Evolutionary conservation across 2,888 invertebrate species (phyloP).

Genomic region (Noctuana brunneofusca): DNA sequence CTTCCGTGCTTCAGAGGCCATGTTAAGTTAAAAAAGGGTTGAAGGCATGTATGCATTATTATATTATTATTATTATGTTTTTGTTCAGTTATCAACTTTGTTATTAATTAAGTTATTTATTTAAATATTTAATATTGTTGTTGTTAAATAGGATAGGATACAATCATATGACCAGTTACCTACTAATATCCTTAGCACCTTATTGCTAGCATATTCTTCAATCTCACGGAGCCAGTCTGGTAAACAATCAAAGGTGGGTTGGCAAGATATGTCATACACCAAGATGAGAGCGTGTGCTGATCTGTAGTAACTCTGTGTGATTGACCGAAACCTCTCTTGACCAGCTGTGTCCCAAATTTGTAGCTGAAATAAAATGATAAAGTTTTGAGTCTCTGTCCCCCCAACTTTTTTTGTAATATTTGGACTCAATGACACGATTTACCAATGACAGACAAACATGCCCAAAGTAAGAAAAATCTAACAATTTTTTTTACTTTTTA

Average conservation of each 20-base stretch:
- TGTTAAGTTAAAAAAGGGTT: no score
- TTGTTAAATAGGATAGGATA: neutral
- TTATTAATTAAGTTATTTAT: no score
- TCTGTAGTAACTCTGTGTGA: conserved; percentile 98
- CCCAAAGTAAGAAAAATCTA: no score
- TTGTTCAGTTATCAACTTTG: no score
- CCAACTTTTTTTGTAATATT: no score
- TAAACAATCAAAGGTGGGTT: conserved; percentile 98
- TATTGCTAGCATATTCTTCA: conserved; percentile 97
- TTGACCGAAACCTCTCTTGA: conserved; percentile 97
- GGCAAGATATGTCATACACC: conserved; percentile 98
- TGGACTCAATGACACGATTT: no score
- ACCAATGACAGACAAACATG: no score
- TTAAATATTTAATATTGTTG: neutral
- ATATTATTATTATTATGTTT: no score
- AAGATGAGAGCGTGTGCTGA: conserved; percentile 98
- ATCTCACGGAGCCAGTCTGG: conserved; percentile 99
- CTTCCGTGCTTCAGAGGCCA: no score
- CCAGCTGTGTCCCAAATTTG: conserved; percentile 99
- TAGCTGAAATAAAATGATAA: conserved; percentile 83
- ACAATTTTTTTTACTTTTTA: no score
- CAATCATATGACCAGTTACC: conserved; percentile 76
- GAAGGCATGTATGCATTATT: no score
- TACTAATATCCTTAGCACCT: conserved; percentile 96
- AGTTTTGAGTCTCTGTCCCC: neutral